Conservation (phyloP, 2,113 vertebrate species). For the Mirounga angustirostris region DNA sequence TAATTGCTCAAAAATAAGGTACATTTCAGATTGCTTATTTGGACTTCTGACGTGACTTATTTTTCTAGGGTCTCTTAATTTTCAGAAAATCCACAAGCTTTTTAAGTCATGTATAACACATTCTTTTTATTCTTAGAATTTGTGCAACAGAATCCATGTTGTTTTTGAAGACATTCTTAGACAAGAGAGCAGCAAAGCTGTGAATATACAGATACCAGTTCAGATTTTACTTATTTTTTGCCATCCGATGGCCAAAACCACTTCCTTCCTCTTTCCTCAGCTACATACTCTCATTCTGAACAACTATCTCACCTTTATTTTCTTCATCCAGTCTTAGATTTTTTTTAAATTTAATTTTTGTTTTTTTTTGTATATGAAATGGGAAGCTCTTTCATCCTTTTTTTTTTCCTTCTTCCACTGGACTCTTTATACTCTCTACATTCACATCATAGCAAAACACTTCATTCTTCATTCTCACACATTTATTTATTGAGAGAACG, state of each 20-base stretch:
- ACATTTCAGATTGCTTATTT: background rate
- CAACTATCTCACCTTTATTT: background rate
- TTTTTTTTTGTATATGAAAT: background rate
- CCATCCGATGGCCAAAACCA: background rate
- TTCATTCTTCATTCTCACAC: background rate
- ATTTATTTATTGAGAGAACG: background rate
- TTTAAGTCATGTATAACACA: background rate
- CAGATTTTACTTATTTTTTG: background rate
- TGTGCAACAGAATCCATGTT: background rate
- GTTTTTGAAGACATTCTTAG: background rate
- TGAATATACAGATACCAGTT: background rate
- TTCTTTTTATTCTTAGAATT: background rate
- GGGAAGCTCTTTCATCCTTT: background rate
- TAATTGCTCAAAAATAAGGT: background rate
- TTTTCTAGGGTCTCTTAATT: background rate
- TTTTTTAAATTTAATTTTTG: background rate
- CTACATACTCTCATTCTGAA: background rate
- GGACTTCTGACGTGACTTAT: background rate
- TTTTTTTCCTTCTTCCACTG: background rate
- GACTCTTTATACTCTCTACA: background rate
- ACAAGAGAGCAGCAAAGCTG: background rate
- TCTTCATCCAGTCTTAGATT: background rate
- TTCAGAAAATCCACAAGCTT: background rate
- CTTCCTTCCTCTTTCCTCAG: constrained; percentile 24
- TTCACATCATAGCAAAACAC: background rate